Base-by-base conservation (phyloP, 2,797 vertebrate genomes). In the Cirrhinus mrigala region DNA sequence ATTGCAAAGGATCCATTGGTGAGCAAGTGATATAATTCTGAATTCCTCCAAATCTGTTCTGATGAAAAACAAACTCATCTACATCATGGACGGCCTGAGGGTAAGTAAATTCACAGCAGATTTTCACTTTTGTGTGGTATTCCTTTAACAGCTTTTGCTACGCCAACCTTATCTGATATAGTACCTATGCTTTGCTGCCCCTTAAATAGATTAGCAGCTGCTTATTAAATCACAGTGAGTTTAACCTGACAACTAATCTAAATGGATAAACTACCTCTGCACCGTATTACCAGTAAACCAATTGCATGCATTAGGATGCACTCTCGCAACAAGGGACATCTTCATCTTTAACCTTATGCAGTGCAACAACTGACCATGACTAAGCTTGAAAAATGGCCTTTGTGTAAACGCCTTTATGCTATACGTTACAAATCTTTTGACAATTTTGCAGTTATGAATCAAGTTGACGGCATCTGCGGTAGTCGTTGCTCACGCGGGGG, bases 381-480 rank as follows among this genome's bases (percentile, higher is more conserved):
- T 79, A 85, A 73, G 68, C 69, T 46, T 82, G 68, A 79, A 82
- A 78, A 66, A 70, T 56, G 60, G 50, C 79, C 48, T 50, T 83
- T 64, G 60, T 74, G 81, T 58, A 46, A 82, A 74, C 6, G 15
- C 27, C 79, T 24, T 24, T n/a, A 78, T 71, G 70, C 40, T 50
- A 81, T 68, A 82, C 40, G 74, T 82, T 85, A 85, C 80, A 80
- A 74, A 85, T 85, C 75, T 77, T 54, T 73, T 66, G 68, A 74
- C 74, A 76, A 81, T 81, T 87, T 76, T 70, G 73, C 48, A 60
- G 71, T 78, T 69, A 84, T 85, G 79, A 87, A 87, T 87, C 60
- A 68, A 73, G 74, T 33, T 70, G 86, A 86, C 83, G 78, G 73
- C 76, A 83, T 74, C 62, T 75, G 58, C 70, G 50, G 29, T 68